Evolutionary conservation across 2,888 invertebrate genomes (phyloP).

Genomic region (Clivina fossor): DNA sequence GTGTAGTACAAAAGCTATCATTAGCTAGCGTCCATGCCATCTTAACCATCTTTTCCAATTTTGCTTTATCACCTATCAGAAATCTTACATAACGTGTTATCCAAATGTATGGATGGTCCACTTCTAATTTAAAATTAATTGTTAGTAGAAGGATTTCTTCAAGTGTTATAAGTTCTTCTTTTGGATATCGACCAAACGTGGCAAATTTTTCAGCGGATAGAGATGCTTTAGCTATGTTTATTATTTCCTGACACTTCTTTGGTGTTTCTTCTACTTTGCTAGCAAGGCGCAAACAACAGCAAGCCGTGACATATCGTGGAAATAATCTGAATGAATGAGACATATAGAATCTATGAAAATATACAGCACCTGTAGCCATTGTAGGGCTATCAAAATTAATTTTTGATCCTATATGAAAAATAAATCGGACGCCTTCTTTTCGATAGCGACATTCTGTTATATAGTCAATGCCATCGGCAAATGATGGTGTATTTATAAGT

Average conservation of each 20-base stretch:
- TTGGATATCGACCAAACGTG: conserved; percentile 92
- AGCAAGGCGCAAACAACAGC: conserved; percentile 94
- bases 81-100: conserved; percentile 92
- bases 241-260: conserved; percentile 97
- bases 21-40: conserved; percentile 99
- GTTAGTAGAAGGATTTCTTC: conserved; percentile 96
- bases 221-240: conserved; percentile 81
- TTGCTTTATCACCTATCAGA: conserved; percentile 89
- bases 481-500: conserved; percentile 84
- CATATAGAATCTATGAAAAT: conserved; percentile 99
- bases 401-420: conserved; percentile 90
- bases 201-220: conserved; percentile 82
- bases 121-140: conserved; percentile 97
- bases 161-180: conserved; percentile 88
- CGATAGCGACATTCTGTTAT: conserved; percentile 90
- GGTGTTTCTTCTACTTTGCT: conserved; percentile 99
- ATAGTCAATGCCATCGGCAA: conserved; percentile 82
- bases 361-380: conserved; percentile 97
- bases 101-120: conserved; percentile 95
- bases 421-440: conserved; percentile 94
- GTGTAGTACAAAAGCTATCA: conserved; percentile 94
- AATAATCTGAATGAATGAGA: conserved; percentile 96
- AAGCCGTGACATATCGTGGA: conserved; percentile 94
- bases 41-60: conserved; percentile 94
- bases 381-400: conserved; percentile 95